Evolutionary conservation across 2,888 invertebrate genomes (phyloP).

Genomic region (Parthenolecanium corni): DNA sequence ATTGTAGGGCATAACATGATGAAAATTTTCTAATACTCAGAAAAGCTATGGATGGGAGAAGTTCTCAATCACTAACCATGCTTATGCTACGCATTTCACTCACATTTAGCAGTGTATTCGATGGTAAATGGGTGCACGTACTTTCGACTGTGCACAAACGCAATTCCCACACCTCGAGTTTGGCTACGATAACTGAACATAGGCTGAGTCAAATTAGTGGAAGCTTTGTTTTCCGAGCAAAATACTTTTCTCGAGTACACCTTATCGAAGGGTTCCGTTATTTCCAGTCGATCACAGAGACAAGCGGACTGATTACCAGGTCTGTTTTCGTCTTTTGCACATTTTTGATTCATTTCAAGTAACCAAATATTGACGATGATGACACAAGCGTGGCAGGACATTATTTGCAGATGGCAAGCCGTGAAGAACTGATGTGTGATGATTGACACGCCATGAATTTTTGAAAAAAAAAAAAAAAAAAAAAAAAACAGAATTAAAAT

Average conservation of each 20-base stretch:
- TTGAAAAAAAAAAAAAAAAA: no score
- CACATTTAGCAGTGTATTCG: constrained; percentile 53
- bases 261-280: constrained; percentile 42
- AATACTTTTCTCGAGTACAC: background rate
- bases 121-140: constrained; percentile 52
- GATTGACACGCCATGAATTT: no score
- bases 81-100: constrained; percentile 36
- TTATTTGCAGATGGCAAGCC: constrained; percentile 50
- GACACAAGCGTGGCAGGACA: constrained; percentile 59
- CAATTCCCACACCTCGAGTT: constrained; percentile 48
- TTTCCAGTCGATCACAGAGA: constrained; percentile 52
- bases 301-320: constrained; percentile 32
- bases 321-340: background rate
- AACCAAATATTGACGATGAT: constrained; percentile 45
- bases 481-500: no score
- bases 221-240: background rate
- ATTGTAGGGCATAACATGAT: no score
- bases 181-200: constrained; percentile 47
- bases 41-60: no score
- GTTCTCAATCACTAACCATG: no score
- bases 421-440: background rate
- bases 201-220: constrained; percentile 35
- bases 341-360: constrained; percentile 36
- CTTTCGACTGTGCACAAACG: constrained; percentile 47
- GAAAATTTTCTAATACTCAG: no score